A percentile compares a stretch with the other conserved stretches of the same genome.
These are phyloP conservation scores for Euclidia mi DNA, from an alignment of 2,888 invertebrate genomes.

Conservation along the genomic window DNA sequence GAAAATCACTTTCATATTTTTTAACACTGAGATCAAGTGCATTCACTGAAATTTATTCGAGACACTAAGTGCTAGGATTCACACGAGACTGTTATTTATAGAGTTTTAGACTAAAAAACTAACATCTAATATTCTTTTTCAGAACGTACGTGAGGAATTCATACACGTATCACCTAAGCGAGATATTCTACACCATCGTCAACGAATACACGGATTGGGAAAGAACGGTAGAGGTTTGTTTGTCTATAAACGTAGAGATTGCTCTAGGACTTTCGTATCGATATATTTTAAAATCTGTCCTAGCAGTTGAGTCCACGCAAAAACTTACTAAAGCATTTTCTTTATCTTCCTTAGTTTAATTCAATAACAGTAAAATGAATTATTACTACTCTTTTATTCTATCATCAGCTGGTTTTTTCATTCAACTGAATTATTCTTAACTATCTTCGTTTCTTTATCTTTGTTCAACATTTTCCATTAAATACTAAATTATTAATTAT, in stretches of 20 bases:
- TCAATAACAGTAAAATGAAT: too few species aligned
- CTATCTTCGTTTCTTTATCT: background rate
- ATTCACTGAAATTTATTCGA: too few species aligned
- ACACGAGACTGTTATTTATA: too few species aligned
- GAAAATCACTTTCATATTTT: too few species aligned
- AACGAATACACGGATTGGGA: constrained; percentile 99
- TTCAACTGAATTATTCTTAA: background rate
- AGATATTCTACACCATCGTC: constrained; percentile 98
- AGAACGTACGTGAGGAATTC: constrained; percentile 98
- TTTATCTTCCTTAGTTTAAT: too few species aligned
- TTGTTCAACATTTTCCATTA: constrained; percentile 1
- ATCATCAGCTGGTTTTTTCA: background rate
- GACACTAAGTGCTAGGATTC: too few species aligned
- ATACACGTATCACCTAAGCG: constrained; percentile 98
- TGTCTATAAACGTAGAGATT: constrained; percentile 58
- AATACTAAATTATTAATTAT: constrained; percentile 10
- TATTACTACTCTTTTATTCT: too few species aligned
- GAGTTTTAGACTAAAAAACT: too few species aligned
- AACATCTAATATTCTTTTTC: constrained; percentile 54
- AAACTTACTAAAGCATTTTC: too few species aligned
- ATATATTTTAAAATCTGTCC: background rate
- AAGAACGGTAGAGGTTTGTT: constrained; percentile 93
- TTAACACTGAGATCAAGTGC: too few species aligned
- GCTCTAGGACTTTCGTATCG: background rate
- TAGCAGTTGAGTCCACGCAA: background rate